Evolutionary conservation across 2,888 invertebrate species (phyloP), one percentile per base, ranked within the genome.

Genomic region (Dasysyrphus albostriatus): DNA sequence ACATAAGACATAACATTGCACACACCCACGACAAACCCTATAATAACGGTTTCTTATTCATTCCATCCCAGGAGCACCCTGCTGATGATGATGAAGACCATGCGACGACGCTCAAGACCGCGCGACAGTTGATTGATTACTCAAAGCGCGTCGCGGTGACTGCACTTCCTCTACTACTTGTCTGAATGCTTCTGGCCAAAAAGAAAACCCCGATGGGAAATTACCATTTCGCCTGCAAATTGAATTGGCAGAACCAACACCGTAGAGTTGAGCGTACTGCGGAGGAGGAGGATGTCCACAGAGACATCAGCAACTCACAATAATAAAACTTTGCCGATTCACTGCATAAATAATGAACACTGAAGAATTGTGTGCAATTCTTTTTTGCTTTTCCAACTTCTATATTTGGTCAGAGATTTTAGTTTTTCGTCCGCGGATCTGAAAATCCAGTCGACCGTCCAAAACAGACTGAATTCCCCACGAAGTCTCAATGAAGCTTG

Each of bases 71-170:
- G 47, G 29, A 80, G 59, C 47, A 51, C 44, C 29, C 81, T 87
- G 8, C 37, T 67, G 37, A 32, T 58, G 34, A 37, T 59, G 65
- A 49, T 65, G 87, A 75, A 61, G 79, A 78, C 69, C 87, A 82
- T 75, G 69, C 61, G 61, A 24, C 24, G 24, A 61, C 34, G 42
- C 47, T 54, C 69, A 54, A 69, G 74, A 54, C 75, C 72, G 67
- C 49, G 67, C 67, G 87, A 83, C 87, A 87, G 70, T 87, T 87
- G 87, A 87, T 87, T 87, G 87, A 87, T 87, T 75, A 87, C 87
- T 83, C 78, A 83, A 83, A 83, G 75, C 75, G 75, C 82, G 87
- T 58, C 87, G 83, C 83, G 83, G 78, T 78, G 78, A 70, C 70
- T 87, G 83, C 74, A 83, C 83, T 74, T 82, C 78, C 65, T 70